These are phyloP conservation scores for Drosophila grimshawi DNA, from an alignment of 1,140 invertebrate species.

Conservation along the genomic window DNA sequence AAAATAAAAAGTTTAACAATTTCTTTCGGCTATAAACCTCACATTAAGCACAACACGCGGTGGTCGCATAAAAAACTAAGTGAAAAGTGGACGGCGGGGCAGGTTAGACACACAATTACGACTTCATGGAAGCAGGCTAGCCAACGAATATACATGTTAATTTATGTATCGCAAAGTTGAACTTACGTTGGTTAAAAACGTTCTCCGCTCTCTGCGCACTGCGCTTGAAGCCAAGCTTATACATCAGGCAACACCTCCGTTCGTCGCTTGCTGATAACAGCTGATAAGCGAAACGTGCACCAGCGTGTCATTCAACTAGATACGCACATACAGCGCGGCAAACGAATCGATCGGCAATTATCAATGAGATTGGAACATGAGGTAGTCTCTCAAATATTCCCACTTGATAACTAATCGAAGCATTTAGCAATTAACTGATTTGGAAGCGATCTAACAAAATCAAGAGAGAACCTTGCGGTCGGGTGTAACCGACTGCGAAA, in stretches of 20 bases:
- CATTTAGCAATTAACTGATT: constrained; percentile 3
- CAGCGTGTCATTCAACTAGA: constrained; percentile 6
- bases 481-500: no score
- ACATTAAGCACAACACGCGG: constrained; percentile 41
- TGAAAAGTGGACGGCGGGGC: constrained; percentile 5
- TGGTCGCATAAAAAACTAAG: constrained; percentile 34
- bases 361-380: constrained; percentile 6
- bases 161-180: no score
- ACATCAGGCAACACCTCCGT: neutral
- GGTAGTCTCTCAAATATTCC: neutral
- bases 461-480: no score
- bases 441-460: neutral
- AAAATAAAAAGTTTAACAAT: constrained; percentile 45
- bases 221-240: neutral
- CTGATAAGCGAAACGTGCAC: constrained; percentile 13
- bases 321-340: neutral
- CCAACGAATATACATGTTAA: neutral
- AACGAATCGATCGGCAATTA: constrained; percentile 11
- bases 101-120: constrained; percentile 52
- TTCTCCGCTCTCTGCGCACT: no score
- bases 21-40: constrained; percentile 39
- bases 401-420: neutral
- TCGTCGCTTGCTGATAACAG: neutral
- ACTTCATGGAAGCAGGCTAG: constrained; percentile 53
- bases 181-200: no score